Conservation (phyloP, 2,113 vertebrate species). For the Erythrolamprus reginae region DNA sequence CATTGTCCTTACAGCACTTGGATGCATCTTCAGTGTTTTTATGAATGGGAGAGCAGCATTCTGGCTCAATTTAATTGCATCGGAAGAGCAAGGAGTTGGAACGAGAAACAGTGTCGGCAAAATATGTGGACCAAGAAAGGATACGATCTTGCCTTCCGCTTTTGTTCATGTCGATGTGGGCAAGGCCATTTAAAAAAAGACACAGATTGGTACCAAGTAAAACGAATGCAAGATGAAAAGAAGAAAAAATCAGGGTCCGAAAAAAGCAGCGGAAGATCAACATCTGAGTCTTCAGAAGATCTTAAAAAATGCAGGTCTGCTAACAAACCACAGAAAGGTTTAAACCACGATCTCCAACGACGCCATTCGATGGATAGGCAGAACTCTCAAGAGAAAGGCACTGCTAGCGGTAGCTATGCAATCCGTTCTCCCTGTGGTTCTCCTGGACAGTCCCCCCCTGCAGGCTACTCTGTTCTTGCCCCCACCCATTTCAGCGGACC, state of each 20-base stretch:
- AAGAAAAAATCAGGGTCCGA: conserved; percentile 88
- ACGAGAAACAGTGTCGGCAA: conserved; percentile 97
- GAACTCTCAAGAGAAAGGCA: conserved; percentile 85
- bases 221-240: conserved; percentile 90
- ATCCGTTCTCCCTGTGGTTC: conserved; percentile 85
- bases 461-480: conserved; percentile 85
- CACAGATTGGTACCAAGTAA: conserved; percentile 98
- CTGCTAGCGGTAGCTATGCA: conserved; percentile 51
- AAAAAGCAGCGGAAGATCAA: conserved; percentile 74
- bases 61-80: conserved; percentile 98
- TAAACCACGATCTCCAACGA: conserved; percentile 83
- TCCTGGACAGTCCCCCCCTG: conserved; percentile 87
- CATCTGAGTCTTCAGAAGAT: conserved; percentile 76
- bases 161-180: conserved; percentile 96
- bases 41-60: conserved; percentile 99
- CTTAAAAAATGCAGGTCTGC: conserved; percentile 80
- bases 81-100: conserved; percentile 94
- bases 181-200: conserved; percentile 97
- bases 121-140: conserved; percentile 99
- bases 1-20: conserved; percentile 88
- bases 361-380: conserved; percentile 90
- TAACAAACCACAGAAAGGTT: conserved; percentile 79
- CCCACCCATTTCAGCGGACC: conserved; percentile 76
- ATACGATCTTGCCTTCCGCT: conserved; percentile 94
- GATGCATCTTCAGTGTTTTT: conserved; percentile 99